Evolutionary conservation across 2,113 vertebrate genomes (phyloP).

Genomic region (Felis chaus): DNA sequence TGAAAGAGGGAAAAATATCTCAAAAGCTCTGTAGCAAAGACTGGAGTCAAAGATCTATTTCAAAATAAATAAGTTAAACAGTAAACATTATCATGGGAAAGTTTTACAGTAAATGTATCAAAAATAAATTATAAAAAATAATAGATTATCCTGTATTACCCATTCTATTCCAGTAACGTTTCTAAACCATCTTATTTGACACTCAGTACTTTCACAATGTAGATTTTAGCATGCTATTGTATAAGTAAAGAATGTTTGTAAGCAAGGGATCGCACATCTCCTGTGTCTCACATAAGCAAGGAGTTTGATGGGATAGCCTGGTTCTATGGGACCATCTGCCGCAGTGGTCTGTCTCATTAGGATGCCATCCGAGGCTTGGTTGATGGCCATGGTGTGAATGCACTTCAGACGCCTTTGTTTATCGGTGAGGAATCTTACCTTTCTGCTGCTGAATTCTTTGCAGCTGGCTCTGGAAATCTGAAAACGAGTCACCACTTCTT

Average conservation of each 20-base stretch:
- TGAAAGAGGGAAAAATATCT: background rate
- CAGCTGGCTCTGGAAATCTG: background rate
- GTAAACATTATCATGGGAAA: background rate
- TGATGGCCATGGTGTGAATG: background rate
- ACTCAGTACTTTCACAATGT: background rate
- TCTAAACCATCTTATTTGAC: background rate
- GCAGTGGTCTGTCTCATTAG: background rate
- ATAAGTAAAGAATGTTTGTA: background rate
- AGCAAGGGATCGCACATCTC: background rate
- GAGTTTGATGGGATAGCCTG: too few relatives aligned
- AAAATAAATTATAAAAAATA: conserved; percentile 4
- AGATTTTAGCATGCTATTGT: background rate
- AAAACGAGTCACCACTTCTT: background rate
- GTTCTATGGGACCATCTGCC: background rate
- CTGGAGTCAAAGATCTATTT: background rate
- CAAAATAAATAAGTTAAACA: background rate
- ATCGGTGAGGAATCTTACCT: background rate
- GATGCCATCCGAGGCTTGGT: background rate
- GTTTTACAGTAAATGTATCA: background rate
- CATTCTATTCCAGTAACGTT: background rate
- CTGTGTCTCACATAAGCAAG: background rate
- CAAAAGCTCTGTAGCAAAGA: background rate
- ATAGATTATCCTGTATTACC: background rate
- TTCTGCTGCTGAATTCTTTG: background rate
- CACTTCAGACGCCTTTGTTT: background rate